Evolutionary conservation across 2,888 invertebrate species (phyloP).

Genomic region (Nomada fabriciana): DNA sequence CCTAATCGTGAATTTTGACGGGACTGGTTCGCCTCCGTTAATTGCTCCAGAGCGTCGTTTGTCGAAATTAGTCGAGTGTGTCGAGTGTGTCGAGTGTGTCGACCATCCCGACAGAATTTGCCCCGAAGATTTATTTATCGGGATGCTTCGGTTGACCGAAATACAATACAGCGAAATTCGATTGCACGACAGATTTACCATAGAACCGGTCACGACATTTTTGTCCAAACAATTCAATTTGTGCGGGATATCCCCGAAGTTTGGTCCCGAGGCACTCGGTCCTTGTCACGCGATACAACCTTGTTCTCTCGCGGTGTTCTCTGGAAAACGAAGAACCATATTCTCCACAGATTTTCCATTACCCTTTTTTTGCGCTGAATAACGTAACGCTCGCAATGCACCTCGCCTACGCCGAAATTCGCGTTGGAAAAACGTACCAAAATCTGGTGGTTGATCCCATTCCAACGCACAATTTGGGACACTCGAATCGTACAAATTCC

Average conservation of each 20-base stretch:
- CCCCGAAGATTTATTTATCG: background rate
- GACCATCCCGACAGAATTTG: background rate
- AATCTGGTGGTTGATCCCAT: background rate
- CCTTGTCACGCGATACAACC: background rate
- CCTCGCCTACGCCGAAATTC: conserved; percentile 1
- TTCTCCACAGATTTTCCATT: background rate
- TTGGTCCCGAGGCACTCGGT: background rate
- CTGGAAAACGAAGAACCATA: background rate
- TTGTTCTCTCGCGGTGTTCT: background rate
- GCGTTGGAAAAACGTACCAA: too few species aligned
- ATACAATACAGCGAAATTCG: background rate
- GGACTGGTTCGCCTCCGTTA: background rate
- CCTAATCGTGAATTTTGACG: conserved; percentile 1
- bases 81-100: too few species aligned
- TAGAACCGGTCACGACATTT: too few species aligned
- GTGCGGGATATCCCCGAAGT: background rate
- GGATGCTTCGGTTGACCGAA: background rate
- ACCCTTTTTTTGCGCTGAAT: background rate
- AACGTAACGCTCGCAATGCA: background rate
- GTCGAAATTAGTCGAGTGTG: conserved; percentile 2
- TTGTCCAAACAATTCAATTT: background rate
- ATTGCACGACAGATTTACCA: background rate
- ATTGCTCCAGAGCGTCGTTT: background rate
- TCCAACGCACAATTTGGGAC: background rate
- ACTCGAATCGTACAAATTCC: background rate